These are phyloP conservation scores for Ariopsis seemanni DNA, from an alignment of 2,113 vertebrate genomes.

Conservation along the genomic window DNA sequence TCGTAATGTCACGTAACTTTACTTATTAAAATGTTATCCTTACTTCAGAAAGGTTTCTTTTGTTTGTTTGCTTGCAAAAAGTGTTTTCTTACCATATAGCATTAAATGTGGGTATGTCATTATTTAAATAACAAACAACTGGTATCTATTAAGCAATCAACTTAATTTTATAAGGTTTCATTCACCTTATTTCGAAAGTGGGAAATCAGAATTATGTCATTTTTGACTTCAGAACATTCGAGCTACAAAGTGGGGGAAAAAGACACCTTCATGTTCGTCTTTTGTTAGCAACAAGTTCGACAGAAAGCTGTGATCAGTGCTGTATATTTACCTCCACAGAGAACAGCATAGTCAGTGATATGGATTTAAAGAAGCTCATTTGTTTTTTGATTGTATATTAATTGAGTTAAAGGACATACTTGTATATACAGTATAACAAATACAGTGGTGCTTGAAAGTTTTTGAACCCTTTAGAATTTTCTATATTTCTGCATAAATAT, in stretches of 20 bases:
- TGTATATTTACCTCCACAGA: neutral
- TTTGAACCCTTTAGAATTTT: too few species aligned
- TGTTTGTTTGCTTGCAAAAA: neutral
- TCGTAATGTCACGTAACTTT: neutral
- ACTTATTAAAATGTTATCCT: neutral
- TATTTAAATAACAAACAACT: neutral
- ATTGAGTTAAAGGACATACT: neutral
- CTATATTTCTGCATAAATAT: too few species aligned
- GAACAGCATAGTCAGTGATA: neutral
- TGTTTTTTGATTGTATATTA: neutral
- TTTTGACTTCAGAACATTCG: neutral
- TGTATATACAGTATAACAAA: neutral
- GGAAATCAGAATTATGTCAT: neutral
- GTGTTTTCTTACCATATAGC: neutral
- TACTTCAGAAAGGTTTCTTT: neutral
- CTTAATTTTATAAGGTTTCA: neutral
- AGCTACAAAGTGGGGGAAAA: neutral
- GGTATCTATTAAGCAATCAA: neutral
- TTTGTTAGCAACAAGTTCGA: neutral
- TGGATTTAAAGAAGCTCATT: neutral
- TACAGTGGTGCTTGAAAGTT: too few species aligned
- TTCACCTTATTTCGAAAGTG: neutral
- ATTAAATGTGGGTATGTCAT: neutral
- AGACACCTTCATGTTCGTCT: neutral
- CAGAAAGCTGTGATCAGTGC: neutral